Evolutionary conservation across 2,797 vertebrate species (phyloP), one percentile per base, ranked within the genome.

Genomic region (Ptychobarbus kaznakovi): DNA sequence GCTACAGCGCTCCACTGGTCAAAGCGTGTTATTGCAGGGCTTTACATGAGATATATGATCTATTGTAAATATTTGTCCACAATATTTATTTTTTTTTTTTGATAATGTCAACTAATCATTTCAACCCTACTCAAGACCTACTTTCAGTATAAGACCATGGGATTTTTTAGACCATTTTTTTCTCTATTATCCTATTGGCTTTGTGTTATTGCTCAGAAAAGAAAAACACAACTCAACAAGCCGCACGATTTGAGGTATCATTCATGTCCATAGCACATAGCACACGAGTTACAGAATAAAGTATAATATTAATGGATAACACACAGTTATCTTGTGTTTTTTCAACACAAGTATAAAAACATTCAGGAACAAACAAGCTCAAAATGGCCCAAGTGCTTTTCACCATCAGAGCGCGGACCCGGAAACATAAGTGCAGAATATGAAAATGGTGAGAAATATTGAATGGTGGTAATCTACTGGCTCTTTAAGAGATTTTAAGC

Each of bases 381-480:
- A 70, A 70, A 61, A 40, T 66, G 22, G 28, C 32, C 12, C n/a
- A 32, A 69, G 35, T 22, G 18, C 51, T 79, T 28, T 84, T 42
- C 38, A 70, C 16, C 35, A 78, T 38, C 3, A 3, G 20, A 49
- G 58, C n/a, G 1, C 3, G 25, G 44, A 28, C 12, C 46, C 3
- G 18, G 38, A 76, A 79, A 83, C n/a, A 58, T 56, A 49, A 78
- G 80, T 56, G 35, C n/a, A 51, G 13, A 40, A 35, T 53, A 58
- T 66, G 40, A 38, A 80, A 80, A 49, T 15, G 42, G 66, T 80
- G 53, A 79, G 61, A 68, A 65, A 63, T 63, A 72, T 46, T 49
- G 78, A 68, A 79, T 83, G 56, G 74, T 72, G 53, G 35, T 84
- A 85, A 88, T 82, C 78, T 84, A 56, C 81, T 75, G 89, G 76